Base-by-base conservation (phyloP, 2,888 invertebrate species). In the Diplolepis rosae region DNA sequence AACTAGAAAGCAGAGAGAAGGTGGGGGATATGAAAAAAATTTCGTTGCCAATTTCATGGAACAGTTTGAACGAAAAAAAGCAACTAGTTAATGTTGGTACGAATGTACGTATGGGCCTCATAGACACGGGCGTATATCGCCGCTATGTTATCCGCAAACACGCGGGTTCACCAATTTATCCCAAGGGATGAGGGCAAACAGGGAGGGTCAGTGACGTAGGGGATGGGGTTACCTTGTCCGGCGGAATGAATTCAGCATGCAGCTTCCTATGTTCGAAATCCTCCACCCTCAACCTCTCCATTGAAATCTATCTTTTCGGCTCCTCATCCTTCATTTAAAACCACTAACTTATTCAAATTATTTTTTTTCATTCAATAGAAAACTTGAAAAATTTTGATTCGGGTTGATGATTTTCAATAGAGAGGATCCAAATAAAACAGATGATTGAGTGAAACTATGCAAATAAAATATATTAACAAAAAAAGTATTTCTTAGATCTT, bases 111-210 rank as follows among this genome's bases (percentile, higher is more conserved):
- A 71, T 54, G 68, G 39, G 70, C 54, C 66, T 72, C 56, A 69
- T 45, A 70, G 69, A 67, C 61, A 67, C 69, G 54, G 69, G 68
- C 71, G 67, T 72, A 75, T 75, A 77, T 72, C 73, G 73, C 70
- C 80, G 79, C 84, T 80, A 85, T 87, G 87, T 87, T 87, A 87
- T 85, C 84, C 86, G 83, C 85, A 85, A 88, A 88, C 87, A 88
- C 85, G 84, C 83, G 85, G 84, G 83, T 84, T 84, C 81, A 82
- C 85, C 87, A 87, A 88, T 88, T 88, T 85, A 87, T 87, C 87
- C 87, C 87, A 81, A 83, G 86, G 84, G 87, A 87, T 82, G 85
- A 54, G 32, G 51, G 56, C 65, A 27, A 42, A 42, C 56, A 9
- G 61, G 51, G 56, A 51, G 52, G 71, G 68, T 66, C 30, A 67